These are phyloP conservation scores for Limnephilus marmoratus DNA, from an alignment of 2,888 invertebrate species.

Conservation along the genomic window DNA sequence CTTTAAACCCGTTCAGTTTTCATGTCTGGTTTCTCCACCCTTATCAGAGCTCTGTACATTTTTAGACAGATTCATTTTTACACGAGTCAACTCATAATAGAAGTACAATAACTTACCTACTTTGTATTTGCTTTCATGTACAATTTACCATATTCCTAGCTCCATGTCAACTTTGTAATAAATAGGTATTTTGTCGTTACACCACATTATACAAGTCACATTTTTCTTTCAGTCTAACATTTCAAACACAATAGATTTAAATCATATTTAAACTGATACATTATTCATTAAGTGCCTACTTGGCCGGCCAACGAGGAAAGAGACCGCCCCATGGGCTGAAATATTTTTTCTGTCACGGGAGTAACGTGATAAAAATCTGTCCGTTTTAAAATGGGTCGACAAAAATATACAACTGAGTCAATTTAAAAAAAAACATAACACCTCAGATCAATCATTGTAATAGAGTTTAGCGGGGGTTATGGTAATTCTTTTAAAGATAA, in stretches of 20 bases:
- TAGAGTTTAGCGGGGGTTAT: slow-evolving; percentile 63
- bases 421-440: slow-evolving; percentile 58
- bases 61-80: neutral
- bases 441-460: slow-evolving; percentile 65
- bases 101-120: neutral
- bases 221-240: neutral
- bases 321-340: slow-evolving; percentile 22
- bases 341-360: slow-evolving; percentile 39
- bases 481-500: slow-evolving; percentile 63
- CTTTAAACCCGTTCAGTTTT: too few relatives aligned
- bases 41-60: neutral
- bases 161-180: neutral
- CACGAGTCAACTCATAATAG: neutral
- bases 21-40: neutral
- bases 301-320: slow-evolving; percentile 11
- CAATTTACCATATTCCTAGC: neutral
- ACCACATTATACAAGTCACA: neutral
- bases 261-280: slow-evolving; percentile 36
- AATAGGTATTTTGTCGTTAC: neutral
- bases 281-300: slow-evolving; percentile 46
- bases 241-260: slow-evolving; percentile 19
- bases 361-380: slow-evolving; percentile 49
- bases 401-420: slow-evolving; percentile 43
- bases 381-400: slow-evolving; percentile 48
- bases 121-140: neutral